phyloP scores from a whole-genome alignment of 2,797 vertebrate genomes.

The Streptopelia turtur region DNA sequence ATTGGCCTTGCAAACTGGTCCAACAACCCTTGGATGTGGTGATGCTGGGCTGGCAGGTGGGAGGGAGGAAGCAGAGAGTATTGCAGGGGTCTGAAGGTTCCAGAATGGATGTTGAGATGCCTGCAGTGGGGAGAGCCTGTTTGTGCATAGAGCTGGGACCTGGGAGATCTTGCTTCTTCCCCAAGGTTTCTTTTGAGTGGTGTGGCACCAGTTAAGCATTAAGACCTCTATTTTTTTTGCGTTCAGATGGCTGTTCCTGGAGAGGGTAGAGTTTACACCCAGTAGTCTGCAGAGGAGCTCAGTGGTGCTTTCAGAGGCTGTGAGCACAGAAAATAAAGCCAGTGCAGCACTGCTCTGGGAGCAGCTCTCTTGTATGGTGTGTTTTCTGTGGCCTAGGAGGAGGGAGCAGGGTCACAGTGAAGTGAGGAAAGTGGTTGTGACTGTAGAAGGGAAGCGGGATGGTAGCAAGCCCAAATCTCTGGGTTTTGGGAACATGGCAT shows the following conservation, averaged over 20 bases:
- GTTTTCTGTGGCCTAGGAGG: not conserved
- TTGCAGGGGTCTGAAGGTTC: not conserved
- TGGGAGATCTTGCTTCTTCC: not conserved
- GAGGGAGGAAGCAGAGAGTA: not conserved
- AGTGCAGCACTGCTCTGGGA: not conserved
- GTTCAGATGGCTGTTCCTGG: not conserved
- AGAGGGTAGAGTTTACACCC: not conserved
- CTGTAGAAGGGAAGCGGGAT: not conserved
- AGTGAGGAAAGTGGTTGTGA: not conserved
- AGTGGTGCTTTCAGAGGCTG: not conserved
- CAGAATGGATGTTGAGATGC: not conserved
- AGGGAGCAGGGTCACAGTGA: not conserved
- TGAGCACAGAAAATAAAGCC: not conserved
- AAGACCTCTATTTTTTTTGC: not conserved
- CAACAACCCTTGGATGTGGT: not conserved
- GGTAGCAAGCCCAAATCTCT: not conserved
- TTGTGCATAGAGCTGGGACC: not conserved
- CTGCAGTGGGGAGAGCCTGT: not conserved
- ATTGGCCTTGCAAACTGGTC: not conserved
- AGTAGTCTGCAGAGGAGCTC: not conserved
- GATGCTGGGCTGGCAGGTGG: not conserved
- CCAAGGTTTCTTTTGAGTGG: not conserved
- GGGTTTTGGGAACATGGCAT: accelerated
- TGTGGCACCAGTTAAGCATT: not conserved
- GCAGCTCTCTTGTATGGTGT: not conserved